A percentile compares a stretch with the other conserved stretches of the same genome.
phyloP scores from a whole-genome alignment of 2,888 invertebrate genomes.

The Nephrotoma flavescens region DNA sequence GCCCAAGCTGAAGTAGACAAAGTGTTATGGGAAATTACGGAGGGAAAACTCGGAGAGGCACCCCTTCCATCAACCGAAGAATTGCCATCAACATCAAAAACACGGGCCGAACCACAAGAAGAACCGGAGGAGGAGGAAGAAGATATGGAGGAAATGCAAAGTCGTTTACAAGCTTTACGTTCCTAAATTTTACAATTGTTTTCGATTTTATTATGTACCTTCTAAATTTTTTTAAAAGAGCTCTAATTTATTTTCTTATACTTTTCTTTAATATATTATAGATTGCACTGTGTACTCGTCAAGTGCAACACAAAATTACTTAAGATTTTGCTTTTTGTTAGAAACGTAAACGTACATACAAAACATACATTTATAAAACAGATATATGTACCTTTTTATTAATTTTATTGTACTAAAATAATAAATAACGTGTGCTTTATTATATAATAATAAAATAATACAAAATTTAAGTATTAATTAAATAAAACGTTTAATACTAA shows the following conservation, averaged over 20 bases:
- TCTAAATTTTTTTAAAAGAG: neutral
- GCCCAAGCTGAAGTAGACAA: constrained; percentile 89
- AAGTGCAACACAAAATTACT: neutral
- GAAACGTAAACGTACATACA: neutral
- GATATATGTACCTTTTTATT: neutral
- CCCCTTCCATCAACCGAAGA: constrained; percentile 56
- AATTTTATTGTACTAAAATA: neutral
- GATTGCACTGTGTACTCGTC: neutral
- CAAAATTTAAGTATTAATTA: neutral
- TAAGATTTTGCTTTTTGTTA: neutral
- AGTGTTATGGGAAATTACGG: constrained; percentile 80
- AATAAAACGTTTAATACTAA: neutral
- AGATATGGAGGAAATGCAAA: constrained; percentile 86
- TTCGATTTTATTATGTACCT: neutral
- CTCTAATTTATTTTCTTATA: neutral
- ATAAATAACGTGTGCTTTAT: neutral
- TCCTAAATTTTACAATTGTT: constrained; percentile 41
- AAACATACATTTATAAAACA: neutral
- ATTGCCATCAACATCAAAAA: constrained; percentile 14
- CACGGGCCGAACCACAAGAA: constrained; percentile 32
- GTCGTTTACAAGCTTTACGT: constrained; percentile 69
- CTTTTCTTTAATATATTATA: neutral
- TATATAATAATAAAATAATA: neutral
- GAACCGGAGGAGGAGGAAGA: constrained; percentile 49
- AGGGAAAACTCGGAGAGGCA: constrained; percentile 83